These are phyloP conservation scores for Brotula barbata DNA, from an alignment of 2,797 vertebrate genomes.

Conservation along the genomic window DNA sequence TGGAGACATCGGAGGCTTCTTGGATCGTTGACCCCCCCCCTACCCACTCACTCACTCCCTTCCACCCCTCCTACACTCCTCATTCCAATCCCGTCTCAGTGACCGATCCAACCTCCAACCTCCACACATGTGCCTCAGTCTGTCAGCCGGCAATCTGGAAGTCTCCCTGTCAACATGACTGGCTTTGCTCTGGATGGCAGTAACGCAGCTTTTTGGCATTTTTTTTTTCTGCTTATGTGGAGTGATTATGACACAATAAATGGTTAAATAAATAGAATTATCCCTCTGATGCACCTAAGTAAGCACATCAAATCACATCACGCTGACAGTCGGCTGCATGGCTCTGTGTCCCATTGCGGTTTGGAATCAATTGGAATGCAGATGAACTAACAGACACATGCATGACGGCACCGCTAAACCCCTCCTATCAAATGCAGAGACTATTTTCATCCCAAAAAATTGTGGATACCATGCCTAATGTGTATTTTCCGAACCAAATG, in stretches of 20 bases:
- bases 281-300: not conserved
- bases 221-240: not conserved
- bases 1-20: slow-evolving; percentile 45
- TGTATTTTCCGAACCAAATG: slow-evolving; percentile 39
- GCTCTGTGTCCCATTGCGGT: slow-evolving; percentile 25
- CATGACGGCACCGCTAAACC: slow-evolving; percentile 40
- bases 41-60: slow-evolving; percentile 6
- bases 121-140: slow-evolving; percentile 29
- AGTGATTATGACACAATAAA: slow-evolving; percentile 3
- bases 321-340: slow-evolving; percentile 1
- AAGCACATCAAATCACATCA: slow-evolving; percentile 18
- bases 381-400: slow-evolving; percentile 13
- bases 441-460: slow-evolving; percentile 34
- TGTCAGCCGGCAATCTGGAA: slow-evolving; percentile 36
- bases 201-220: not conserved
- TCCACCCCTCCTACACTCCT: not conserved
- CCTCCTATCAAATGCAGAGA: slow-evolving; percentile 33
- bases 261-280: slow-evolving; percentile 12
- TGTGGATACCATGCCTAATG: slow-evolving; percentile 43
- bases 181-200: not conserved
- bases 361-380: slow-evolving; percentile 32
- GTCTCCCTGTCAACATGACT: slow-evolving; percentile 25
- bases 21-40: slow-evolving; percentile 24
- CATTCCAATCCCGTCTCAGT: slow-evolving; percentile 34
- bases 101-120: slow-evolving; percentile 37